These are phyloP conservation scores for Rhagonycha lutea DNA, from an alignment of 2,888 invertebrate genomes.

Conservation along the genomic window DNA sequence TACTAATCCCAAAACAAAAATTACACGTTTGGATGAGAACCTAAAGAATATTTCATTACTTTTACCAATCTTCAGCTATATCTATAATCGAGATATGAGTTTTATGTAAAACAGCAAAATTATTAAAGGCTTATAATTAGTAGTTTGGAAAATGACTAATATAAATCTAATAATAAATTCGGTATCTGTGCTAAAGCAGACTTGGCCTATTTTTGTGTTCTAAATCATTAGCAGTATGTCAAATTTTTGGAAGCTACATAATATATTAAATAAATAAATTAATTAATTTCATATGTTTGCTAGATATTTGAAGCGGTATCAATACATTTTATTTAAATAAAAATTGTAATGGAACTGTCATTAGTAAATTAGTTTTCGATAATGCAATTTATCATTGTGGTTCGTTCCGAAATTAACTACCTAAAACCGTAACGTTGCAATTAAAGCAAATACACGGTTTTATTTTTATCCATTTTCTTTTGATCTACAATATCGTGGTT, in stretches of 20 bases:
- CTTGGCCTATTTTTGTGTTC: slow-evolving; percentile 17
- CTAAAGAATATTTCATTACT: too few relatives aligned
- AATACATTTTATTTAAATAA: neutral
- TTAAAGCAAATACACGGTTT: neutral
- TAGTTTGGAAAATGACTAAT: neutral
- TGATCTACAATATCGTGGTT: neutral
- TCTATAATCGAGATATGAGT: too few relatives aligned
- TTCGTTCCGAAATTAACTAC: neutral
- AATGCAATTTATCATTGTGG: neutral
- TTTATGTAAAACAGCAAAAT: neutral
- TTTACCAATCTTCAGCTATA: too few relatives aligned
- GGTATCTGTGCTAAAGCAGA: slow-evolving; percentile 12
- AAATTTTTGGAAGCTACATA: slow-evolving; percentile 4
- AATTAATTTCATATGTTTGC: neutral
- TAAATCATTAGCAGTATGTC: slow-evolving; percentile 17
- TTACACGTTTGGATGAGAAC: too few relatives aligned
- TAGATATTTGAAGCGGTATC: slow-evolving; percentile 8
- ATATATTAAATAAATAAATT: neutral
- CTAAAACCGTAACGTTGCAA: neutral
- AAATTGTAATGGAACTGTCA: neutral
- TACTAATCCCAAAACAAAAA: too few relatives aligned
- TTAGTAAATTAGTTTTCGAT: neutral
- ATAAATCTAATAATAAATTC: slow-evolving; percentile 16
- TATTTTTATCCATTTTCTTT: neutral
- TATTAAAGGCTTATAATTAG: neutral